These are phyloP conservation scores for Mythimna ferrago DNA, from an alignment of 2,888 invertebrate species.

Conservation along the genomic window DNA sequence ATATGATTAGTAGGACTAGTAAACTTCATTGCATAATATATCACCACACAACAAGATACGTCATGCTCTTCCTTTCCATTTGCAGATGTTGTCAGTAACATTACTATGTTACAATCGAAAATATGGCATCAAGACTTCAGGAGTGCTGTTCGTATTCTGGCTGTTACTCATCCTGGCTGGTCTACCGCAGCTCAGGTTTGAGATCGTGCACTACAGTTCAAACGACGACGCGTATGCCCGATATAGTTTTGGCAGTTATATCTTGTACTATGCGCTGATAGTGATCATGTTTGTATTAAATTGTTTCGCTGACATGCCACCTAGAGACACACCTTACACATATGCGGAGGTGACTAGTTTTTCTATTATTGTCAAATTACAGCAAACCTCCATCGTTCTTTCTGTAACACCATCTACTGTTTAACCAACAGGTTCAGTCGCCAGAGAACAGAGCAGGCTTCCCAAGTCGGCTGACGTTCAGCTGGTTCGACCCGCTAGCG, in stretches of 20 bases:
- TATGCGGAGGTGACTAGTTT: slow-evolving; percentile 90
- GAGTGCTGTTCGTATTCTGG: slow-evolving; percentile 97
- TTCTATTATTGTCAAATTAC: not conserved
- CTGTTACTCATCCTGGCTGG: slow-evolving; percentile 93
- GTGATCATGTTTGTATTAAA: slow-evolving; percentile 93
- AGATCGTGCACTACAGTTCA: slow-evolving; percentile 81
- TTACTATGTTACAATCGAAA: slow-evolving; percentile 95
- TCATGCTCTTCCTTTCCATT: slow-evolving; percentile 32
- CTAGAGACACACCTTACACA: slow-evolving; percentile 92
- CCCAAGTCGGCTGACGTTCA: slow-evolving; percentile 95
- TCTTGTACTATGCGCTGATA: slow-evolving; percentile 94
- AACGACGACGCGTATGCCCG: slow-evolving; percentile 87
- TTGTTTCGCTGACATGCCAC: slow-evolving; percentile 94
- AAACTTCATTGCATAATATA: slow-evolving; percentile 6
- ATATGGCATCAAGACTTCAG: slow-evolving; percentile 96
- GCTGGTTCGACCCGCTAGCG: slow-evolving; percentile 97
- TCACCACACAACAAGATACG: not conserved
- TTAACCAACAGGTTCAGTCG: slow-evolving; percentile 93
- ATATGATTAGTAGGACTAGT: not conserved
- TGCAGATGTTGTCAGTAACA: slow-evolving; percentile 93
- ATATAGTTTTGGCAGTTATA: slow-evolving; percentile 93
- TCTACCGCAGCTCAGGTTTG: slow-evolving; percentile 93
- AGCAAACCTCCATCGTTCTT: not conserved
- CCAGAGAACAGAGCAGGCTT: slow-evolving; percentile 97
- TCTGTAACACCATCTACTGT: not conserved